These are phyloP conservation scores for Gobiocypris rarus DNA, from an alignment of 2,113 vertebrate species.

Conservation along the genomic window DNA sequence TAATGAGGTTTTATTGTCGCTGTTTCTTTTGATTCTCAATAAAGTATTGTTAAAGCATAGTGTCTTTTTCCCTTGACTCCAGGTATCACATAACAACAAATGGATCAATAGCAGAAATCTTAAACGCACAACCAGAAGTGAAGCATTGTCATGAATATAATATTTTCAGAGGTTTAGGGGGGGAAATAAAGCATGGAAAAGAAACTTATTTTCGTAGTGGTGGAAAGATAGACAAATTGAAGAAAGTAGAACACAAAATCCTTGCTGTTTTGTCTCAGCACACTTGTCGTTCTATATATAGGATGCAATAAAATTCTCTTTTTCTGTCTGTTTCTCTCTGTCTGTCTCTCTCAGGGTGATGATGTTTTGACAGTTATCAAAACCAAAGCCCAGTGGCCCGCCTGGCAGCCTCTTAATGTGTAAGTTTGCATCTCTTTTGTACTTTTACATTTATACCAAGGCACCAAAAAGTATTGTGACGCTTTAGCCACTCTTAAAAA, in stretches of 20 bases:
- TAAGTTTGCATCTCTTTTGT: conserved; percentile 76
- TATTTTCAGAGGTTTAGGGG: neutral
- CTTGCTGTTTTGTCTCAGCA: conserved; percentile 24
- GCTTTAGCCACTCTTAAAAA: neutral
- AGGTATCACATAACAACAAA: conserved; percentile 8
- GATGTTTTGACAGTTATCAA: conserved; percentile 98
- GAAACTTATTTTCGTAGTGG: neutral
- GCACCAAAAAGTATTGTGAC: neutral
- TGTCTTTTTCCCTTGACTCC: conserved; percentile 11
- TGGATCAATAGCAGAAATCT: conserved; percentile 22
- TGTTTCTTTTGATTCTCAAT: neutral
- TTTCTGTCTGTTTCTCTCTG: conserved; percentile 17
- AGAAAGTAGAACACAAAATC: conserved; percentile 9
- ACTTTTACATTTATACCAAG: neutral
- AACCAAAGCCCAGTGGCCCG: conserved; percentile 98
- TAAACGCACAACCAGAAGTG: conserved; percentile 13
- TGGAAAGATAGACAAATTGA: neutral
- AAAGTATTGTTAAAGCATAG: neutral
- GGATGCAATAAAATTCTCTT: conserved; percentile 6
- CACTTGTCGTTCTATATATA: conserved; percentile 16
- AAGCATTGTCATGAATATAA: conserved; percentile 7
- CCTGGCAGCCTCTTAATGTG: conserved; percentile 97
- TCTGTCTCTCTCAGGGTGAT: conserved; percentile 82
- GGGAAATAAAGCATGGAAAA: conserved; percentile 7
- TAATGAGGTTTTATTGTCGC: conserved; percentile 15